Conservation (phyloP, 2,113 vertebrate species). For the Psilopsiagon aurifrons region DNA sequence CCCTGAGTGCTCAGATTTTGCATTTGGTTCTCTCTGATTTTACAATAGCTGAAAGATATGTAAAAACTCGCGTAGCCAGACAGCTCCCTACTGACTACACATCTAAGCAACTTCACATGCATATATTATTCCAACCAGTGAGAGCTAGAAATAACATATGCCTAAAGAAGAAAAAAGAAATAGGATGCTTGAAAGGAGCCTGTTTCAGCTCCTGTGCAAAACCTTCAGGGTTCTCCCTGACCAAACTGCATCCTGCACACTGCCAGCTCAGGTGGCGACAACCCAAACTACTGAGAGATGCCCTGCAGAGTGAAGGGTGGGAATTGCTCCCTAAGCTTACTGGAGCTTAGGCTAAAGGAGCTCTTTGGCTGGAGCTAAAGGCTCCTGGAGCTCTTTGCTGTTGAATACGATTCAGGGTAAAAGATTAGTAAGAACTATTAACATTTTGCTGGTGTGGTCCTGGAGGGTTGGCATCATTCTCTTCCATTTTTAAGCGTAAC, state of each 20-base stretch:
- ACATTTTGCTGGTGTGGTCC: neutral
- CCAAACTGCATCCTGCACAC: neutral
- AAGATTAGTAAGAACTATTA: neutral
- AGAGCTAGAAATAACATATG: slow-evolving; percentile 23
- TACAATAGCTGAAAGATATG: slow-evolving; percentile 57
- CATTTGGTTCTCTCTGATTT: slow-evolving; percentile 53
- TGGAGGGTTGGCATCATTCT: neutral
- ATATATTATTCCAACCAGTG: slow-evolving; percentile 56
- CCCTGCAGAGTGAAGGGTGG: neutral
- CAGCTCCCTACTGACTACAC: slow-evolving; percentile 59
- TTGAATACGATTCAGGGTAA: neutral
- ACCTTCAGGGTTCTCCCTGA: neutral
- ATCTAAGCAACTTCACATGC: slow-evolving; percentile 53
- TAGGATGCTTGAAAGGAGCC: neutral
- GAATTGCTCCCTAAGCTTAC: neutral
- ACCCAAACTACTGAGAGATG: neutral
- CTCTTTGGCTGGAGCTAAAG: too few relatives aligned
- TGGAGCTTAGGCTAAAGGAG: too few relatives aligned
- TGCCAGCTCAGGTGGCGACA: neutral
- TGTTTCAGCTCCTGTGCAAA: neutral
- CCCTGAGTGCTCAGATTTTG: slow-evolving; percentile 52
- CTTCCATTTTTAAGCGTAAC: neutral
- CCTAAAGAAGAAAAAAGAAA: neutral
- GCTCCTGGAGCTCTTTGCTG: neutral
- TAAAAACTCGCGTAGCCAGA: slow-evolving; percentile 61